Conservation (phyloP, 2,797 vertebrate species). For the Tauraco hartlaubi region DNA sequence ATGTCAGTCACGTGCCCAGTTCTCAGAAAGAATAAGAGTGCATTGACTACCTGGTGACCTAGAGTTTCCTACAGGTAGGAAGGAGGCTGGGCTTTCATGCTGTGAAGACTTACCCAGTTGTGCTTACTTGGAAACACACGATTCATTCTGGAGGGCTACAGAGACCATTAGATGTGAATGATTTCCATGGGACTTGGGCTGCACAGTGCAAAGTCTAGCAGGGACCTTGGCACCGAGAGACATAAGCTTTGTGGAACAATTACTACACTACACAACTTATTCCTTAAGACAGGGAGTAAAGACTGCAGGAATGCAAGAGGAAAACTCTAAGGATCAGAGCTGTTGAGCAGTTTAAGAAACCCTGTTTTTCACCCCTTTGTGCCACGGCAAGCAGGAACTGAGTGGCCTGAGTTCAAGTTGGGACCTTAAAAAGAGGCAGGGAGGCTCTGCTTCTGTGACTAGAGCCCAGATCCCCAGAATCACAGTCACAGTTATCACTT, state of each 20-base stretch:
- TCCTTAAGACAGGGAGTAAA: background rate
- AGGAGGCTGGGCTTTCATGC: background rate
- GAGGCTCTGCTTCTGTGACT: background rate
- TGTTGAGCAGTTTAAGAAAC: background rate
- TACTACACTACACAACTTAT: background rate
- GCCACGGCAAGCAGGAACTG: background rate
- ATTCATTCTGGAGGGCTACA: background rate
- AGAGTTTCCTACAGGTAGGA: background rate
- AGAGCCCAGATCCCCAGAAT: background rate
- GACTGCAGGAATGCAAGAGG: background rate
- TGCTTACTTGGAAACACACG: background rate
- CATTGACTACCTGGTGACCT: background rate
- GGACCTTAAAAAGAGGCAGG: background rate
- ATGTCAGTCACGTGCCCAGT: background rate
- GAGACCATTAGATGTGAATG: fast-evolving
- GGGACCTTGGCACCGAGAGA: background rate
- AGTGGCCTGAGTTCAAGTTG: background rate
- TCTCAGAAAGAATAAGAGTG: background rate
- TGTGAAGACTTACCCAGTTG: background rate
- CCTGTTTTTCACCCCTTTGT: background rate
- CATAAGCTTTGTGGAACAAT: background rate
- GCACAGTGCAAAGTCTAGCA: background rate
- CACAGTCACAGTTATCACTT: background rate
- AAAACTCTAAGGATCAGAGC: background rate
- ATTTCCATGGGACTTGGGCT: background rate